Evolutionary conservation across 2,113 vertebrate genomes (phyloP), one percentile per base, ranked within the genome.

Genomic region (Astatoreochromis straeleni): DNA sequence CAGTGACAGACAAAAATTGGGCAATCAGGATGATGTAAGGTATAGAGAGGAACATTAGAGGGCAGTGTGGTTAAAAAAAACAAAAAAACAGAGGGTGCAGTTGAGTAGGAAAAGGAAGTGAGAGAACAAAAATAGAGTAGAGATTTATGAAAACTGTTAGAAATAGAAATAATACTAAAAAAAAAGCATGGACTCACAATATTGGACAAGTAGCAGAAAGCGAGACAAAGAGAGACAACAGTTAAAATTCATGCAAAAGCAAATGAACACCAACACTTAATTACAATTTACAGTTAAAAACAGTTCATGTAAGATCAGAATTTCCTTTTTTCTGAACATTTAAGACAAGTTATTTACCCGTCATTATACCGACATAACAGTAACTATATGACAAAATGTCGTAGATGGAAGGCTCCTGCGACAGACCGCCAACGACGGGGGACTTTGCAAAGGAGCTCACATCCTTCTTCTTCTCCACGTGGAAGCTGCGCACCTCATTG

Each of bases 291-390:
- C 16, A 83, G 31, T 42, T 7, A 82, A 82, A 78, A 19, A 38
- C 7, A 29, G 16, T 49, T 78, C 45, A 17, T 7, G 24, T 75
- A 47, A 26, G 9, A 75, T 47, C 68, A 49, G 42, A 78, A 78
- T 31, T 51, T 78, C 17, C 73, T 78, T 60, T 60, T 60, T 60
- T 60, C 29, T 6, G 6, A 31, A 51, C 42, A 65, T 65, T 35
- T 55, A 47, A 75, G 10, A 35, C 21, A 14, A 11, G 80, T 4
- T 54, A 87, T 95, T 93, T 91, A 98, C 98, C 98, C 4, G 98
- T 98, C 97, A 98, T 96, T 82, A 98, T 94, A 5, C 98, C 98
- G 19, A 98, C 94, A 26, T 98, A 98, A 94, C 98, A 98, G 94
- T 98, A 98, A 94, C 97, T 97, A 88, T 98, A 98, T 88, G 97